Conservation (phyloP, 2,797 vertebrate genomes). For the Acropternis orthonyx region DNA sequence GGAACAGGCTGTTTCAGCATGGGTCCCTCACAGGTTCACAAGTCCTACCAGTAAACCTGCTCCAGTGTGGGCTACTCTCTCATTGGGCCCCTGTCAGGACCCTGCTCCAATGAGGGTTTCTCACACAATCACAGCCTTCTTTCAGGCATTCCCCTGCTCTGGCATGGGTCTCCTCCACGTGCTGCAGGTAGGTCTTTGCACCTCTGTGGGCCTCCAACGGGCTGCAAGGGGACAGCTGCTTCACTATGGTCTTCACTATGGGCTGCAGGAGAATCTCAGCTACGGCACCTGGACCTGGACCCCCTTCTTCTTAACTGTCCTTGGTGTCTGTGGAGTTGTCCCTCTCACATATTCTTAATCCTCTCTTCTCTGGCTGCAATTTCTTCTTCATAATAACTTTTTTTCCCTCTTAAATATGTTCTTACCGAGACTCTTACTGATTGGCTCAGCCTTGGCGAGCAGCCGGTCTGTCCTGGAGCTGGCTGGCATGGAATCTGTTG, state of each 20-base stretch:
- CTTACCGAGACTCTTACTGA: neutral
- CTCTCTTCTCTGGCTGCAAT: neutral
- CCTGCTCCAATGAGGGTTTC: neutral
- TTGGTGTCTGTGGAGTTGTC: neutral
- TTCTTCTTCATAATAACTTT: neutral
- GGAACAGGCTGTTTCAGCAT: too few species aligned
- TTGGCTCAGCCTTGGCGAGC: neutral
- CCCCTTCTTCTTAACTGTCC: neutral
- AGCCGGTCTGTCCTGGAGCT: fast-evolving
- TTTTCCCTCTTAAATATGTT: neutral
- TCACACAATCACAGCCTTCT: neutral
- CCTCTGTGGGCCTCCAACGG: fast-evolving
- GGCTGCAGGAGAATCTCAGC: neutral
- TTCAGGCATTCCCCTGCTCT: fast-evolving
- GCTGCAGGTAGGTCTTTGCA: neutral
- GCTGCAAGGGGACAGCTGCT: neutral
- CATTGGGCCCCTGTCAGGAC: neutral
- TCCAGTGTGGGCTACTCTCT: neutral
- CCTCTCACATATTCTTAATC: neutral
- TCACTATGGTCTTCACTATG: fast-evolving
- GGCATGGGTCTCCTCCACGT: too few species aligned
- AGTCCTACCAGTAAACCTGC: neutral
- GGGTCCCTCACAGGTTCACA: neutral
- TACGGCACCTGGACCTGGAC: fast-evolving
- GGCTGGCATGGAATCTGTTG: neutral